phyloP scores from a whole-genome alignment of 2,888 invertebrate genomes.

The Lamellibrachia columna region DNA sequence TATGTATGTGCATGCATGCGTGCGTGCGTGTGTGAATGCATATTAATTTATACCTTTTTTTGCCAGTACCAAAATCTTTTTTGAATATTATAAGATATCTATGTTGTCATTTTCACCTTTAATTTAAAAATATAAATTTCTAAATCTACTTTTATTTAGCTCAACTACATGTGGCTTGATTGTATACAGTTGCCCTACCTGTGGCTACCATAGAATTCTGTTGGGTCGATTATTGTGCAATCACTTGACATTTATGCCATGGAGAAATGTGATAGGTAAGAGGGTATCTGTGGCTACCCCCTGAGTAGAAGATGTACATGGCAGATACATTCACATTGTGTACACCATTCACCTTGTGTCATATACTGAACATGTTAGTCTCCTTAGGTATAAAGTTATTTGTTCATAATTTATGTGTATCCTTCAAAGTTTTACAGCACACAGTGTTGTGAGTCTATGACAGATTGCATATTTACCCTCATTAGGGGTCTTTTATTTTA shows the following conservation, averaged over 20 bases:
- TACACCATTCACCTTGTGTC: too few species aligned
- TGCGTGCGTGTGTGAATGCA: neutral
- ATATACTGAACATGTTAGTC: neutral
- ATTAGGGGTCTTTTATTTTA: neutral
- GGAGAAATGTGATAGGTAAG: conserved; percentile 1
- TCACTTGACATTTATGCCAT: neutral
- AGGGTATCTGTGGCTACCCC: too few species aligned
- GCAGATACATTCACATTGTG: too few species aligned
- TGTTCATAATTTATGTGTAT: neutral
- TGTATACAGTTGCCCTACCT: neutral
- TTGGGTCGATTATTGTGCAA: neutral
- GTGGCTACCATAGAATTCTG: neutral
- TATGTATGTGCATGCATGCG: neutral
- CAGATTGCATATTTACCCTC: neutral
- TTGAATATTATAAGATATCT: too few species aligned
- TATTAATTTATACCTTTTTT: neutral
- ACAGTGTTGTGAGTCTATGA: neutral
- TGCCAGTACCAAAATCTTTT: too few species aligned
- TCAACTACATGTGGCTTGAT: neutral
- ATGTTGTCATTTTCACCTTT: too few species aligned
- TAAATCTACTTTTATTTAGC: too few species aligned
- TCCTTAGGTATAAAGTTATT: neutral
- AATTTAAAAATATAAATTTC: too few species aligned
- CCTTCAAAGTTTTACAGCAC: neutral
- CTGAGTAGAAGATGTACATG: too few species aligned